Base-by-base conservation (phyloP, 2,797 vertebrate genomes). In the Sebastes diploproa region DNA sequence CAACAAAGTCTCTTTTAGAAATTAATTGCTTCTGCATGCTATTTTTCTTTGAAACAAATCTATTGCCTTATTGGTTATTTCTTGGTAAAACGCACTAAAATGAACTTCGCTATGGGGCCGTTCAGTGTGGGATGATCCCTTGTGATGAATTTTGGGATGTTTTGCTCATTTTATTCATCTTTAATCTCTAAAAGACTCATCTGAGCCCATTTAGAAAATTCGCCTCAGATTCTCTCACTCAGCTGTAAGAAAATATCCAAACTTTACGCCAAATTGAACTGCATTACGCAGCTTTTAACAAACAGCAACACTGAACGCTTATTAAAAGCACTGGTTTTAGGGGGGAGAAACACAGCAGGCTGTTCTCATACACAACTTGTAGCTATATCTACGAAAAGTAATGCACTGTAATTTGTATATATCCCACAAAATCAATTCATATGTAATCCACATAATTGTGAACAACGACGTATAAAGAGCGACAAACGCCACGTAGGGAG, bases 101-200 rank as follows among this genome's bases (percentile, higher is more conserved):
- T 56, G 0, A 18, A 29, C 13, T 60, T 77, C 77, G 82, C 55
- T 30, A 4, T 25, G 11, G 46, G 65, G 5, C 36, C 4, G 1
- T 56, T 77, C 8, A 42, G 29, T n/a, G 69, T 78, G 18, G 38
- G 61, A 30, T 46, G 75, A 78, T 85, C 68, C 64, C 72, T 12
- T 60, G 52, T 36, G 74, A 75, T 64, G 29, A 58, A 72, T 67
- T 60, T 36, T 32, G 30, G 38, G 14, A 56, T n/a, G 38, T 73
- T 72, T 75, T 79, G 66, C 87, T 83, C 72, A 59, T 84, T 78
- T 67, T 75, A 77, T 82, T 80, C 42, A 70, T 88, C 84, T 90
- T 75, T 86, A 69, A 82, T 86, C 52, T 71, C 30, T 23, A 20
- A 72, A 83, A 72, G 7, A 69, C 16, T 72, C 61, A 52, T 78